These are phyloP conservation scores for Lophotis ruficrista DNA, from an alignment of 2,113 vertebrate species.

Conservation along the genomic window DNA sequence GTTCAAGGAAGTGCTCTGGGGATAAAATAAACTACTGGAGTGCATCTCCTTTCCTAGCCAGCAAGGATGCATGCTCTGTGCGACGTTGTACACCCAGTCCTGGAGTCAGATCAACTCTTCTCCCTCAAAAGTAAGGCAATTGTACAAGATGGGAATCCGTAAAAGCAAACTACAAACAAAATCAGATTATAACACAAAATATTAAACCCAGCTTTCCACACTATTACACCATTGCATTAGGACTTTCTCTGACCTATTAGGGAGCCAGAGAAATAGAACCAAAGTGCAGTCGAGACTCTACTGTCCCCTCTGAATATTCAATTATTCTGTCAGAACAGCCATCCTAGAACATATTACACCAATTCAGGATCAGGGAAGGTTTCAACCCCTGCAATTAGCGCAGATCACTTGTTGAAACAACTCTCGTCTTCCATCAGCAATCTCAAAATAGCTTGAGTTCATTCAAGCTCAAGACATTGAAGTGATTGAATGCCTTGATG, in stretches of 20 bases:
- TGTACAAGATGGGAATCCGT: neutral
- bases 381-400: slow-evolving; percentile 22
- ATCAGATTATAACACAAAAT: neutral
- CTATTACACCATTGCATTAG: neutral
- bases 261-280: neutral
- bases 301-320: neutral
- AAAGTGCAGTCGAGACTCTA: neutral
- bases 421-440: neutral
- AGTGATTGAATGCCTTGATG: neutral
- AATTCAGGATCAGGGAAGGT: neutral
- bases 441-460: slow-evolving; percentile 15
- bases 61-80: neutral
- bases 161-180: neutral
- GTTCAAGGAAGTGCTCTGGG: neutral
- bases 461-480: slow-evolving; percentile 15
- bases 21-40: neutral
- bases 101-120: neutral
- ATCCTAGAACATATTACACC: neutral
- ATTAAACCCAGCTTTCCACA: neutral
- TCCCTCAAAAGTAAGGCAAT: neutral
- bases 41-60: neutral
- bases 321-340: neutral
- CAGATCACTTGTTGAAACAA: slow-evolving; percentile 31
- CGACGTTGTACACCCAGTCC: neutral
- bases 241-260: neutral